phyloP scores from a whole-genome alignment of 2,888 invertebrate species.

The Mesorhabditis belari region DNA sequence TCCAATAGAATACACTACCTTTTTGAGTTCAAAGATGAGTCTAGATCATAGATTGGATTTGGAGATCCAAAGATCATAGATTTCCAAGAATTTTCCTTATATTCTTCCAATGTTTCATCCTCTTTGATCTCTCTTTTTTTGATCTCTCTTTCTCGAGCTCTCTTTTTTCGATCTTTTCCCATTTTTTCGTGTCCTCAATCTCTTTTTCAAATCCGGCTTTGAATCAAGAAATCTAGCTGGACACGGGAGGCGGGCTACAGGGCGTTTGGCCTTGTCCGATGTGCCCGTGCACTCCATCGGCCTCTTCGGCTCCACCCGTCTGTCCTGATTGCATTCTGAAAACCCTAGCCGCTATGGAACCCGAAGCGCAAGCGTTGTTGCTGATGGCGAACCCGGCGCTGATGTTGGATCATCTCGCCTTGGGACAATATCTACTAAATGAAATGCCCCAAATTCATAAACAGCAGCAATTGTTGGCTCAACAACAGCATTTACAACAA shows the following conservation, averaged over 20 bases:
- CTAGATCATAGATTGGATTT: too few species aligned
- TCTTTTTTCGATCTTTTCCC: not conserved
- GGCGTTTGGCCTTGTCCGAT: too few species aligned
- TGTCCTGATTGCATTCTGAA: not conserved
- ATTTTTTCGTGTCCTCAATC: not conserved
- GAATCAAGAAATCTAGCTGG: not conserved
- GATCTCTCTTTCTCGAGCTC: not conserved
- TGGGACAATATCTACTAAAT: not conserved
- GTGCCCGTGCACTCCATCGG: not conserved
- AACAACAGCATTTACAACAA: slow-evolving; percentile 1
- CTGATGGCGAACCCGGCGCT: not conserved
- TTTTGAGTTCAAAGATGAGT: too few species aligned
- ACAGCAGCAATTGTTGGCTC: not conserved
- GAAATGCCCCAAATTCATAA: not conserved
- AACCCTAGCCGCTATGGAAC: not conserved
- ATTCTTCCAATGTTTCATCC: too few species aligned
- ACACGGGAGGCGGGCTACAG: too few species aligned
- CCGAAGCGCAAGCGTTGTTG: not conserved
- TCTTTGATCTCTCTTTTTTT: not conserved
- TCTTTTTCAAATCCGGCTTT: not conserved
- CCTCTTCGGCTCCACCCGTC: not conserved
- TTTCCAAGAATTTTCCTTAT: too few species aligned
- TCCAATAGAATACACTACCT: too few species aligned
- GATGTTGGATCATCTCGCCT: not conserved
- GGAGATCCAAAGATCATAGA: too few species aligned